Base-by-base conservation (phyloP, 2,797 vertebrate genomes). In the Melanotaenia maccullochi region DNA sequence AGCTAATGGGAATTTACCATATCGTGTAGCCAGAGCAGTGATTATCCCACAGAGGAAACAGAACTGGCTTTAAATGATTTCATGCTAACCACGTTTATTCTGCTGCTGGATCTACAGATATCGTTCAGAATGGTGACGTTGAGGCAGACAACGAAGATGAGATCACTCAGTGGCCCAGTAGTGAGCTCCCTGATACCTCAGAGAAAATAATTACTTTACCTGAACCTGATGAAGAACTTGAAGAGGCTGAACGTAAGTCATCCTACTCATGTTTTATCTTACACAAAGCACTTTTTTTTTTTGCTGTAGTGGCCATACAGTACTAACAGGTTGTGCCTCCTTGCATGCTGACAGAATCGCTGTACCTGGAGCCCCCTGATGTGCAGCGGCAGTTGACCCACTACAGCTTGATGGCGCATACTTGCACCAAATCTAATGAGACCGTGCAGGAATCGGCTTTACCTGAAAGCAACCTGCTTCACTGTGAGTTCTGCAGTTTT, bases 401-500 rank as follows among this genome's bases (percentile, higher is more conserved):
- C 85, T 97, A 96, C 77, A 95, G 91, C 77, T 93, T 94, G 1
- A 94, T 96, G 55, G 93, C 96, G 16, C 95, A 92, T 73, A 94
- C 81, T 63, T 91, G 90, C 1, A 85, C 83, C 55, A 90, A 89
- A 1, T 32, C 85, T 84, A 92, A 6, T 73, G 86, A 65, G 72
- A 93, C 32, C 67, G 80, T 60, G 85, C 91, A 0, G 87, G 89
- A 85, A 0, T 5, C 38, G 0, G 30, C 5, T 12, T 52, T 67
- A 9, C 30, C 36, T 0, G 61, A 76, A 1, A 94, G 93, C 79
- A 84, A 85, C 18, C 79, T 94, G 63, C 93, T 97, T 56, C 92
- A 95, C 89, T 98, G 97, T 88, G 97, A 98, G 93, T 93, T 96
- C 87, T 98, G 97, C 84, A 95, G 94, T 83, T 98, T 97, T 93